phyloP scores from a whole-genome alignment of 2,888 invertebrate species.

The Tinea trinotella region DNA sequence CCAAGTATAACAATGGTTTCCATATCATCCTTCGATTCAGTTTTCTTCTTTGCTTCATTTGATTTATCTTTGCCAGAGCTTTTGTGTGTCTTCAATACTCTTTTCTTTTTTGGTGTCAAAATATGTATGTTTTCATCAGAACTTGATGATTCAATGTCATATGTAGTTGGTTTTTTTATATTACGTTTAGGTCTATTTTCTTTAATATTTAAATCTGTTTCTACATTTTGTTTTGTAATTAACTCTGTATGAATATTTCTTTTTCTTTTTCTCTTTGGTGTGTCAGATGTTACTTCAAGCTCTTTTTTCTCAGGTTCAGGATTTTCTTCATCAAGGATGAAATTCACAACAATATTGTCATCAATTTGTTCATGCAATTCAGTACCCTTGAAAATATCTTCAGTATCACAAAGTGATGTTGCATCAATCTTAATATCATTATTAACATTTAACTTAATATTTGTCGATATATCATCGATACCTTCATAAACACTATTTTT shows the following conservation, averaged over 20 bases:
- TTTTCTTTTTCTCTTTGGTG: constrained; percentile 20
- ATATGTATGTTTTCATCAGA: constrained; percentile 60
- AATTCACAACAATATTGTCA: not conserved
- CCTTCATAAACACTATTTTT: constrained; percentile 24
- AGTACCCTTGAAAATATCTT: no score
- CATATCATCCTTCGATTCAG: not conserved
- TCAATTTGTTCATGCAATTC: not conserved
- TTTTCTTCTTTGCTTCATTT: constrained; percentile 17
- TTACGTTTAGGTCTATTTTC: constrained; percentile 43
- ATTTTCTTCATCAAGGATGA: constrained; percentile 11
- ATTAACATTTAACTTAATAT: not conserved
- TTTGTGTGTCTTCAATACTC: not conserved
- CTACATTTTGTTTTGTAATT: no score
- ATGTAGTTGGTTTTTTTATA: constrained; percentile 52
- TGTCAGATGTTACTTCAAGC: constrained; percentile 14
- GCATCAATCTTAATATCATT: no score
- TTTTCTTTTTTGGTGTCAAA: constrained; percentile 53
- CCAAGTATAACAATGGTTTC: not conserved
- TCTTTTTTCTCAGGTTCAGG: constrained; percentile 11
- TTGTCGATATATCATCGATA: not conserved
- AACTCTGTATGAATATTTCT: not conserved
- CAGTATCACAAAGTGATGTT: not conserved
- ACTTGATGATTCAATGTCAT: constrained; percentile 42
- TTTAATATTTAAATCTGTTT: no score
- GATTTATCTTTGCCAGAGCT: constrained; percentile 19